These are phyloP conservation scores for Fukomys damarensis DNA, from an alignment of 2,113 vertebrate species.

Conservation along the genomic window DNA sequence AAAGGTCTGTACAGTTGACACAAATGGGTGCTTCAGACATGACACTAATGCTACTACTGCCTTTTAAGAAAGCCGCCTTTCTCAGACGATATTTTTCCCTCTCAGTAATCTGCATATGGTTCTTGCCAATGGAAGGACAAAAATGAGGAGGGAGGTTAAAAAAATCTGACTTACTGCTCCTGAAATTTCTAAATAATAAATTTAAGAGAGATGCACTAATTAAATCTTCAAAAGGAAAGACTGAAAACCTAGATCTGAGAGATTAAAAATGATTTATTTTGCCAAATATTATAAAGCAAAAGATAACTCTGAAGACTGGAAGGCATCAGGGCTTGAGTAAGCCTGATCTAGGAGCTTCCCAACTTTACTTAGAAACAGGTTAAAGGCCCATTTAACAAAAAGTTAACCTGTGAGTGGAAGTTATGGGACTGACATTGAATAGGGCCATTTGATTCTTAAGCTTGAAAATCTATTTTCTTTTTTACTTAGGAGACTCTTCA, in stretches of 20 bases:
- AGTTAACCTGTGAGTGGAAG: constrained; percentile 36
- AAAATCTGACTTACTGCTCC: constrained; percentile 79
- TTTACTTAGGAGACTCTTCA: constrained; percentile 31
- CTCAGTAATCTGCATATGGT: constrained; percentile 88
- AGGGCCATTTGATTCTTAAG: constrained; percentile 75
- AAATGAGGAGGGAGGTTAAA: not conserved
- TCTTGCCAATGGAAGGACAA: constrained; percentile 83
- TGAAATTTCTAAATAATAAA: constrained; percentile 81
- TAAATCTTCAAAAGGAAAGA: constrained; percentile 69
- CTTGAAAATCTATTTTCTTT: constrained; percentile 70
- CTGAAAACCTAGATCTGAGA: constrained; percentile 66
- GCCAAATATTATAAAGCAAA: constrained; percentile 20
- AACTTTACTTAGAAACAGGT: not conserved
- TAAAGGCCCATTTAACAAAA: constrained; percentile 72
- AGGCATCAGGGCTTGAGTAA: not conserved
- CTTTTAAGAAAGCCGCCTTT: constrained; percentile 90
- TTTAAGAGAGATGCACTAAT: constrained; percentile 53
- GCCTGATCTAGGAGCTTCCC: not conserved
- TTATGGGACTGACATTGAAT: constrained; percentile 49
- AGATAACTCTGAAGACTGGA: constrained; percentile 9
- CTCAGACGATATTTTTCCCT: constrained; percentile 87
- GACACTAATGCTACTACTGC: constrained; percentile 93
- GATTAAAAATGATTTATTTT: constrained; percentile 76
- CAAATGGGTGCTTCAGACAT: constrained; percentile 95
- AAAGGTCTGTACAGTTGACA: constrained; percentile 94